Conservation (phyloP, 2,113 vertebrate species). For the Oncorhynchus clarkii region DNA sequence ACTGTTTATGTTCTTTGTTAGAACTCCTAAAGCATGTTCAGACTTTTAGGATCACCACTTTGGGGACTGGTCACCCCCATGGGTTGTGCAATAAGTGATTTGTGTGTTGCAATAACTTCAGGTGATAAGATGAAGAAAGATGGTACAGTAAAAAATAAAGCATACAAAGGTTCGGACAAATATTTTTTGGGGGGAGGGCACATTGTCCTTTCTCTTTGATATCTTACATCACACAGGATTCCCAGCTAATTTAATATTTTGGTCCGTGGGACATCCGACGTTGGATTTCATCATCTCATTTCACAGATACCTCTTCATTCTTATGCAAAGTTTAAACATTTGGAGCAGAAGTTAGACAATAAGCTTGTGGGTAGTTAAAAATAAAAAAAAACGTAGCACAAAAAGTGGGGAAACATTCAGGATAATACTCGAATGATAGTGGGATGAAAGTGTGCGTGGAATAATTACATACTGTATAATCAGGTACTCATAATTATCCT, state of each 20-base stretch:
- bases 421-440: background rate
- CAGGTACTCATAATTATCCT: too few species aligned
- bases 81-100: conserved; percentile 33
- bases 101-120: conserved; percentile 59
- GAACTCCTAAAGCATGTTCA: conserved; percentile 44
- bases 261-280: conserved; percentile 7
- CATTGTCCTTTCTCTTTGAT: conserved; percentile 18
- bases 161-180: conserved; percentile 11
- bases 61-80: conserved; percentile 23
- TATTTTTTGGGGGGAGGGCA: background rate
- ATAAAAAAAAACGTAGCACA: background rate
- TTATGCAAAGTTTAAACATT: background rate
- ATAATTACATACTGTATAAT: too few species aligned
- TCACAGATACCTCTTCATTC: background rate
- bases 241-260: conserved; percentile 7
- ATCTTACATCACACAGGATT: conserved; percentile 3
- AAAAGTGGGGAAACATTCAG: too few species aligned
- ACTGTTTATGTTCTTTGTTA: conserved; percentile 59
- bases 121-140: conserved; percentile 34
- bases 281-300: background rate
- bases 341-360: background rate
- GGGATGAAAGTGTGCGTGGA: conserved; percentile 1
- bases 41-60: conserved; percentile 60
- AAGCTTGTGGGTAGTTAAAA: background rate
- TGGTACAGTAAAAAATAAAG: background rate